These are phyloP conservation scores for Allacma fusca DNA, from an alignment of 2,888 invertebrate species.

Conservation along the genomic window DNA sequence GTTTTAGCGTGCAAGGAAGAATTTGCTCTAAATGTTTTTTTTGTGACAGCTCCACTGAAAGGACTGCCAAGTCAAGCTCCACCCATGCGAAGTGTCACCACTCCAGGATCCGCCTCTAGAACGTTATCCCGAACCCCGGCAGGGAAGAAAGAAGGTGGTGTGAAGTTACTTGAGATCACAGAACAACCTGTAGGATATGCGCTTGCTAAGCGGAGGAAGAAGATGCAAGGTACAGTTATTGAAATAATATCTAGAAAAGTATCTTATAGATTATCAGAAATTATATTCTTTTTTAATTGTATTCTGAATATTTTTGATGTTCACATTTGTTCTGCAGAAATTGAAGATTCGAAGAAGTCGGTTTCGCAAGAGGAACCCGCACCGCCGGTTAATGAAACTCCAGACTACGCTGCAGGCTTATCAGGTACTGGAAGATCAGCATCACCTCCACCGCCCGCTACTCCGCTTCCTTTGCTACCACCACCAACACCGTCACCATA, in stretches of 20 bases:
- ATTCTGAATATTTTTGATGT: neutral
- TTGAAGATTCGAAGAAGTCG: conserved; percentile 64
- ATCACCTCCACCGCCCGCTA: conserved; percentile 62
- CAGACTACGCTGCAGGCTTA: conserved; percentile 84
- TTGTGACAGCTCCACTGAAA: conserved; percentile 79
- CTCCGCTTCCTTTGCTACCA: conserved; percentile 60
- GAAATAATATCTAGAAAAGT: neutral
- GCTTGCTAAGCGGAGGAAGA: conserved; percentile 85
- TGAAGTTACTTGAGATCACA: conserved; percentile 91
- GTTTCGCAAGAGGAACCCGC: conserved; percentile 62
- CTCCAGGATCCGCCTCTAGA: conserved; percentile 67
- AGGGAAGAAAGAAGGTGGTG: conserved; percentile 86
- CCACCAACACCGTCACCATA: conserved; percentile 53
- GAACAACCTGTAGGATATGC: conserved; percentile 88
- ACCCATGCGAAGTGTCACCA: conserved; percentile 70
- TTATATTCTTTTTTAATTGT: neutral
- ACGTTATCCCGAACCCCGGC: conserved; percentile 72
- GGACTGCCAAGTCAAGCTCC: conserved; percentile 87
- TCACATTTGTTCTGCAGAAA: conserved; percentile 40
- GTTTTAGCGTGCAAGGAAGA: neutral
- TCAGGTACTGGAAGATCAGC: conserved; percentile 70
- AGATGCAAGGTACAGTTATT: conserved; percentile 73
- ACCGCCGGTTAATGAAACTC: conserved; percentile 68
- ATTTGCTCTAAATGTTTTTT: neutral
- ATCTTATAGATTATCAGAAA: neutral